Evolutionary conservation across 2,113 vertebrate genomes (phyloP).

Genomic region (Pachyramphus minor): DNA sequence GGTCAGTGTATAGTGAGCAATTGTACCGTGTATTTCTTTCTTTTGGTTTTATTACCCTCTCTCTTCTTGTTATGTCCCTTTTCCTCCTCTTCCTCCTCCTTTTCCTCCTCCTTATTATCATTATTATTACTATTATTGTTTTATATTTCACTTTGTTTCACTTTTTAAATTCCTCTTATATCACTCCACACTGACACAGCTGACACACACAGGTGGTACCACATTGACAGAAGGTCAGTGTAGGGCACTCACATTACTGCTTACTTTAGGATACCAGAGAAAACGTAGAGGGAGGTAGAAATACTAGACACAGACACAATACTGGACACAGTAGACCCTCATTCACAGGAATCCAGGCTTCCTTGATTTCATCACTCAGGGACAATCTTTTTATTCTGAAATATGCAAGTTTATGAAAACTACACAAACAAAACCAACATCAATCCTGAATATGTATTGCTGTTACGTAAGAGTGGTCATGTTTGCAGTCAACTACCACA

Average conservation of each 20-base stretch:
- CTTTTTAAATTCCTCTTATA: not conserved
- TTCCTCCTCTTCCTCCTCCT: not conserved
- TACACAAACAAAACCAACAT: not conserved
- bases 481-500: constrained; percentile 20
- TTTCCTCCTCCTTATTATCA: not conserved
- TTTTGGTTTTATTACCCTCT: not conserved
- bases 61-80: not conserved
- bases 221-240: not conserved
- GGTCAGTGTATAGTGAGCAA: not conserved
- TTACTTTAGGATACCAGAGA: not conserved
- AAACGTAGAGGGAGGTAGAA: not conserved
- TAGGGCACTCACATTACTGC: accelerated
- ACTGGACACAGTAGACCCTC: not conserved
- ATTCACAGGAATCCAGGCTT: not conserved
- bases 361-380: not conserved
- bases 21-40: not conserved
- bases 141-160: not conserved
- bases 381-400: not conserved
- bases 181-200: not conserved
- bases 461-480: constrained; percentile 7
- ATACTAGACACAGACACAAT: not conserved
- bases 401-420: not conserved
- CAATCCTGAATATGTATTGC: not conserved
- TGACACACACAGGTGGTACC: not conserved
- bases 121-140: not conserved